phyloP scores from a whole-genome alignment of 2,888 invertebrate species.

The Saturnia japonica region DNA sequence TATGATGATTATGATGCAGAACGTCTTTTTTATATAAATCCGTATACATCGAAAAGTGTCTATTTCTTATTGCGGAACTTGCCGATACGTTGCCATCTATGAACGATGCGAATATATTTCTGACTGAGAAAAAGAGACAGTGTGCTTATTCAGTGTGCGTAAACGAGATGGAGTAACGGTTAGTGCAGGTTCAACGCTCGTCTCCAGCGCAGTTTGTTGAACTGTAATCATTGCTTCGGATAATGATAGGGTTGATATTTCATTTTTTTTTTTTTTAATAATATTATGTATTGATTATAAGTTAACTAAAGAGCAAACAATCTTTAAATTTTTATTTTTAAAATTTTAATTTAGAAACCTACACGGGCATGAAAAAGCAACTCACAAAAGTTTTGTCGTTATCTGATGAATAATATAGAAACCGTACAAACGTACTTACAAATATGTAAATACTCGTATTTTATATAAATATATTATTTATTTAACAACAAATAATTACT shows the following conservation, averaged over 20 bases:
- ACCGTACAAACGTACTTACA: no score
- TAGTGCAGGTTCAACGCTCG: constrained; percentile 79
- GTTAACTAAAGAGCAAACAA: no score
- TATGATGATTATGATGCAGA: constrained; percentile 2
- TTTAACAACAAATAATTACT: no score
- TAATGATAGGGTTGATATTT: constrained; percentile 67
- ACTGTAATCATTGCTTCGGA: constrained; percentile 78
- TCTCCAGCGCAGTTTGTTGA: constrained; percentile 80
- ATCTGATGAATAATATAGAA: no score
- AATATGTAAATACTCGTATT: no score
- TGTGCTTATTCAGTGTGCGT: constrained; percentile 36
- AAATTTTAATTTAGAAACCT: no score
- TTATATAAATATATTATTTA: no score
- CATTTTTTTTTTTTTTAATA: not conserved
- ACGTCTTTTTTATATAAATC: constrained; percentile 11
- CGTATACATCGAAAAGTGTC: constrained; percentile 14
- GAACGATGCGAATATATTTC: constrained; percentile 9
- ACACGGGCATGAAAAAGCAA: no score
- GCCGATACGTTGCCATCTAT: constrained; percentile 3
- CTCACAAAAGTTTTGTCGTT: no score
- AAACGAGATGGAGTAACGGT: constrained; percentile 62
- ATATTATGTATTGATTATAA: not conserved
- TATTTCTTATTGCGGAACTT: constrained; percentile 4
- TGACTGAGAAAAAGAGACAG: constrained; percentile 47
- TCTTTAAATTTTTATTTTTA: no score